phyloP scores from a whole-genome alignment of 1,140 invertebrate species.

The Onthophagus taurus region DNA sequence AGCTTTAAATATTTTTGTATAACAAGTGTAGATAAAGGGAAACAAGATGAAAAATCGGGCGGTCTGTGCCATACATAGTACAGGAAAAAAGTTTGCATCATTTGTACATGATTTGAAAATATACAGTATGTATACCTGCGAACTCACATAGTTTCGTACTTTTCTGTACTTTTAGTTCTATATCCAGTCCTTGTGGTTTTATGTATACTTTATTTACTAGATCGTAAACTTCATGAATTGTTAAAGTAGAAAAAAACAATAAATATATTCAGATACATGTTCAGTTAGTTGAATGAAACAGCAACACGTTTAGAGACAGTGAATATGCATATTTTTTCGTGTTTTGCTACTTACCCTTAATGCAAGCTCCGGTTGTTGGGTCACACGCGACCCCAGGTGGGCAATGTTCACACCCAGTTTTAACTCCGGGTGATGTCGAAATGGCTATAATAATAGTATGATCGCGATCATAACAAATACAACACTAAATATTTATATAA shows the following conservation, averaged over 20 bases:
- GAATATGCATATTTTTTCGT: slow-evolving; percentile 5
- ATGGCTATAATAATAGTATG: not conserved
- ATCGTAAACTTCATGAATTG: not conserved
- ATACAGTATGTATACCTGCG: slow-evolving; percentile 7
- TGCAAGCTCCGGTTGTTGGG: slow-evolving; percentile 62
- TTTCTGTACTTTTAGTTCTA: slow-evolving; percentile 1
- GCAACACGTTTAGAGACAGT: slow-evolving; percentile 28
- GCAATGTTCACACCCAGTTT: slow-evolving; percentile 58
- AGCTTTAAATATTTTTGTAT: too few relatives aligned
- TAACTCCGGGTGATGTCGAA: slow-evolving; percentile 19
- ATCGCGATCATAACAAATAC: not conserved
- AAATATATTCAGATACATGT: not conserved
- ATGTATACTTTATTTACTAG: too few relatives aligned
- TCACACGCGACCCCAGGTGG: slow-evolving; percentile 64
- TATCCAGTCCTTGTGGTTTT: slow-evolving; percentile 11
- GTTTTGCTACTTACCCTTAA: slow-evolving; percentile 65
- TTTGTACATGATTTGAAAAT: not conserved
- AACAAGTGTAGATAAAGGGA: too few relatives aligned
- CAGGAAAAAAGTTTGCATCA: not conserved
- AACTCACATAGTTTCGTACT: not conserved
- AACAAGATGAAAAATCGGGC: not conserved
- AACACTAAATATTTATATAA: not conserved
- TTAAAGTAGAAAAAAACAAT: not conserved
- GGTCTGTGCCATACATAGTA: slow-evolving; percentile 9
- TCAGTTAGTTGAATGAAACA: slow-evolving; percentile 27